Conservation (phyloP, 2,797 vertebrate genomes). For the Hemibagrus guttatus region DNA sequence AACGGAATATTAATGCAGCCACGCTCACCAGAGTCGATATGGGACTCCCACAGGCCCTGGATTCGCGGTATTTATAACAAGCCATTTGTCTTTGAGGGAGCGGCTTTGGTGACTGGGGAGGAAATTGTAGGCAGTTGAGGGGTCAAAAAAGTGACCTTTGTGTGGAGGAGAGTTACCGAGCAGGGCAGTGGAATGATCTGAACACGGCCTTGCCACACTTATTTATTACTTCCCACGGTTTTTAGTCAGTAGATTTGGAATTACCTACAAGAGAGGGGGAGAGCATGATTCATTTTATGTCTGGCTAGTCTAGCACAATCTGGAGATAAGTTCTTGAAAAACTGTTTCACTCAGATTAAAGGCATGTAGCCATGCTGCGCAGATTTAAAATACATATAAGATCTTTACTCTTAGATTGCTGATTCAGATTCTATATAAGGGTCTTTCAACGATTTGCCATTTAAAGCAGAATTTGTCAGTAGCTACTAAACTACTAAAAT, state of each 20-base stretch:
- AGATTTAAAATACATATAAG: background rate
- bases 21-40: slow-evolving; percentile 64
- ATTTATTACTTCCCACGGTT: slow-evolving; percentile 44
- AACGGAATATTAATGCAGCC: slow-evolving; percentile 75
- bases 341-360: slow-evolving; percentile 1
- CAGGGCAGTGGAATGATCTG: slow-evolving; percentile 26
- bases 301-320: background rate
- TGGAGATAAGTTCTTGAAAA: background rate
- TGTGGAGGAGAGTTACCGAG: slow-evolving; percentile 45
- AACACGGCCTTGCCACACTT: slow-evolving; percentile 26
- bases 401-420: background rate
- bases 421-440: background rate
- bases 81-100: slow-evolving; percentile 55
- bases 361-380: background rate
- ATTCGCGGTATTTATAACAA: slow-evolving; percentile 58
- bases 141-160: slow-evolving; percentile 57
- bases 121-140: slow-evolving; percentile 60
- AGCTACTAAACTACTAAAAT: no score
- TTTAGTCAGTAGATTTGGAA: slow-evolving; percentile 36
- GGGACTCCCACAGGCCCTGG: slow-evolving; percentile 52
- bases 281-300: slow-evolving; percentile 5
- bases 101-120: slow-evolving; percentile 50
- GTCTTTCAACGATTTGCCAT: background rate
- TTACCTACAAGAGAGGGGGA: slow-evolving; percentile 11
- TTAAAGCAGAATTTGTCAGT: background rate